Percentiles rank a stretch among this genome's conserved stretches.
Evolutionary conservation across 2,888 invertebrate genomes (phyloP).

Genomic region (Pachliopta kotzebuea): DNA sequence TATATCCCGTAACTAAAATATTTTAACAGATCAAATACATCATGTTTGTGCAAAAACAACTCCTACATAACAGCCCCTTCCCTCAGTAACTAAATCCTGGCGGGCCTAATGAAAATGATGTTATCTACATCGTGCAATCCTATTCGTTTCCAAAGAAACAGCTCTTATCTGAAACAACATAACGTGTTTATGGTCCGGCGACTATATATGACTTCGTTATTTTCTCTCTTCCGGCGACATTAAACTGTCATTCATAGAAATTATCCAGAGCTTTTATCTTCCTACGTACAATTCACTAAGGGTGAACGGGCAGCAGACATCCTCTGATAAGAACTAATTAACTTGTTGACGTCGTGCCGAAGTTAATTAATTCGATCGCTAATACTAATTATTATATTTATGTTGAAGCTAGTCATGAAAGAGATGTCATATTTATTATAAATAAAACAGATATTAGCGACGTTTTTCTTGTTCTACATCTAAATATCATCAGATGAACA

Average conservation of each 20-base stretch:
- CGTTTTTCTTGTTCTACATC: no score
- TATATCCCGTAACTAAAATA: not conserved
- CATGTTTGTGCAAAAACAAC: conserved; percentile 2
- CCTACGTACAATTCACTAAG: conserved; percentile 17
- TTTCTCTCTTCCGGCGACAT: conserved; percentile 15
- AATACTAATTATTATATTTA: not conserved
- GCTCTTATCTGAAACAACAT: conserved; percentile 23
- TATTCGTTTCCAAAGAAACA: conserved; percentile 8
- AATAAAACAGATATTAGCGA: not conserved
- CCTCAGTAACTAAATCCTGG: not conserved
- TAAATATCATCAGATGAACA: no score
- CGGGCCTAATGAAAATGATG: conserved; percentile 13
- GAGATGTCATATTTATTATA: not conserved
- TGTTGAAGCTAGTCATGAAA: not conserved
- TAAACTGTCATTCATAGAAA: conserved; percentile 25
- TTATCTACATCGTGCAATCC: conserved; percentile 11
- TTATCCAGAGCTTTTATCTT: conserved; percentile 25
- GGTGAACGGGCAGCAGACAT: conserved; percentile 12
- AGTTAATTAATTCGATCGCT: conserved; percentile 17
- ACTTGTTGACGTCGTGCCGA: conserved; percentile 22
- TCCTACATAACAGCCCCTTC: no score
- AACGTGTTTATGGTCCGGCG: conserved; percentile 25
- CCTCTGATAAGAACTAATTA: conserved; percentile 20
- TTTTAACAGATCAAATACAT: not conserved
- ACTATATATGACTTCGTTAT: conserved; percentile 19